A percentile compares a stretch with the other conserved stretches of the same genome.
Conservation (phyloP, 2,888 invertebrate species). For the Sicus ferrugineus region DNA sequence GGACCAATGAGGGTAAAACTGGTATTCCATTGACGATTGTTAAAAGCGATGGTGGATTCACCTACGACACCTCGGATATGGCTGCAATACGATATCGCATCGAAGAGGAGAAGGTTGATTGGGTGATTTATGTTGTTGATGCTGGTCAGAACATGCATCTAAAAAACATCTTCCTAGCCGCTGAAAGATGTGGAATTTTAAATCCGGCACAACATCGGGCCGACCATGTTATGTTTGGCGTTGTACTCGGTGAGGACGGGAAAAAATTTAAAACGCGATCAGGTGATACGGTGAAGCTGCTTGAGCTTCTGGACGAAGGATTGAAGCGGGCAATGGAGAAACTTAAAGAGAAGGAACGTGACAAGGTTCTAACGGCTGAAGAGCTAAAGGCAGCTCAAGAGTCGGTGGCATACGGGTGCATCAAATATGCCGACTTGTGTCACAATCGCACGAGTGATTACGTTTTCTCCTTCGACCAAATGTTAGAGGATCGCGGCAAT, state of each 20-base stretch:
- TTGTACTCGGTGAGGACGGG: constrained; percentile 97
- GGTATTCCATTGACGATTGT: constrained; percentile 91
- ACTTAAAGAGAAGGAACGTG: constrained; percentile 84
- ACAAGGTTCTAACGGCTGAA: constrained; percentile 80
- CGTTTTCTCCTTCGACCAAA: constrained; percentile 97
- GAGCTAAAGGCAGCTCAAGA: constrained; percentile 86
- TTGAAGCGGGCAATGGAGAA: constrained; percentile 82
- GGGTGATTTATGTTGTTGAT: constrained; percentile 94
- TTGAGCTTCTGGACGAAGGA: constrained; percentile 91
- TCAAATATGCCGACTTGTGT: constrained; percentile 96
- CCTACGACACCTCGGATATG: constrained; percentile 98
- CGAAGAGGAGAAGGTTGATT: constrained; percentile 84
- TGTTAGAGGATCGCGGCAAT: constrained; percentile 98
- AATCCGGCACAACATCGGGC: constrained; percentile 72
- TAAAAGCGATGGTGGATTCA: constrained; percentile 92
- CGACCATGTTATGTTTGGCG: constrained; percentile 95
- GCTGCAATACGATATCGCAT: constrained; percentile 87
- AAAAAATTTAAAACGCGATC: constrained; percentile 99
- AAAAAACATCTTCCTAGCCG: constrained; percentile 79
- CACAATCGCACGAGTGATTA: constrained; percentile 95
- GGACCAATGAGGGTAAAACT: constrained; percentile 69
- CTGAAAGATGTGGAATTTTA: constrained; percentile 78
- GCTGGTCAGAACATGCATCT: constrained; percentile 81
- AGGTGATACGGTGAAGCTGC: constrained; percentile 90
- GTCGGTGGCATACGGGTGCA: constrained; percentile 96